Base-by-base conservation (phyloP, 2,888 invertebrate species). In the Acanthosoma haemorrhoidale region DNA sequence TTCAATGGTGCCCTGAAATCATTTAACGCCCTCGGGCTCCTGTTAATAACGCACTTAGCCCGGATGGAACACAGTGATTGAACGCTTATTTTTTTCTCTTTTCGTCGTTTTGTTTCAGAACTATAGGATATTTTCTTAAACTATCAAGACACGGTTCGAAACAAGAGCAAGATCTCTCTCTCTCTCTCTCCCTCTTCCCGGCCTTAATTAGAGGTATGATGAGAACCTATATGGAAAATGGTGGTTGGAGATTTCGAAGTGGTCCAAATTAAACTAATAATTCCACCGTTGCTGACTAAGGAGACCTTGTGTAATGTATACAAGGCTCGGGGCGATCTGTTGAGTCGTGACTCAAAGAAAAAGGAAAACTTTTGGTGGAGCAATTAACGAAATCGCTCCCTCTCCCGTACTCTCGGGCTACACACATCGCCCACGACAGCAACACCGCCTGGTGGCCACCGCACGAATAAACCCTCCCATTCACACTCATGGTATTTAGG, bases 181-280 rank as follows among this genome's bases (percentile, higher is more conserved):
- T n/a, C n/a, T n/a, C n/a, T n/a, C n/a, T n/a, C n/a, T n/a, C n/a
- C n/a, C n/a, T n/a, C n/a, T n/a, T n/a, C n/a, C n/a, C n/a, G n/a
- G n/a, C 51, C 51, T 25, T 51, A 51, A 51, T 51, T 51, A 51
- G 51, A 51, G 51, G 51, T 51, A 51, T 51, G n/a, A n/a, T n/a
- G 51, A 51, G 51, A 51, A 51, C 51, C 51, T 25, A 51, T 51
- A 51, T 51, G 51, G 51, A 51, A 51, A 51, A 51, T 51, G 51
- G 51, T 51, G 6, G 51, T 51, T 51, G 21, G 51, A 25, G n/a
- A 25, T 18, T n/a, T 25, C n/a, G n/a, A n/a, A n/a, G 4, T 51
- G 51, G 51, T 51, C 51, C n/a, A 51, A 51, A 51, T 51, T 51
- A 51, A 51, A 51, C 25, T 51, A 51, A 51, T 51, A 51, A 51